A percentile compares a stretch with the other conserved stretches of the same genome.
These are phyloP conservation scores for Rhizoglyphus robini DNA, from an alignment of 1,140 invertebrate genomes.

Conservation along the genomic window DNA sequence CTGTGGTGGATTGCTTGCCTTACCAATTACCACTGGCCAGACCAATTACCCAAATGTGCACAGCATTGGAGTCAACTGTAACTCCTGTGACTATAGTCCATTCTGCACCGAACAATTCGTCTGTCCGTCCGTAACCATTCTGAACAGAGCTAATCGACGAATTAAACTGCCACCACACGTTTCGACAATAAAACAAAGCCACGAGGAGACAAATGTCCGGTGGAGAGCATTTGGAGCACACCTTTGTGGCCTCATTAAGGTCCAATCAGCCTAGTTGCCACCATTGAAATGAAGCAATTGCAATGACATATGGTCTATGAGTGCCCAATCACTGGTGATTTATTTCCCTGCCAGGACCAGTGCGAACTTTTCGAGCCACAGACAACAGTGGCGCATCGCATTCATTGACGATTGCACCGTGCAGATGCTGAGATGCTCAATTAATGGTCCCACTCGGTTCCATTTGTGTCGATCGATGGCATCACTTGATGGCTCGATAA, in stretches of 20 bases:
- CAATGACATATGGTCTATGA: slow-evolving; percentile 7
- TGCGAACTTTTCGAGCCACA: no score
- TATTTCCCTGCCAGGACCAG: neutral
- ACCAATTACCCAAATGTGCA: neutral
- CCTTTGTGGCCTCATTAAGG: neutral
- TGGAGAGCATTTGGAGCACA: neutral
- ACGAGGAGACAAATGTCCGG: neutral
- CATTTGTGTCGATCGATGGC: no score
- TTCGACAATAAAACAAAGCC: neutral
- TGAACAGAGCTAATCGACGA: neutral
- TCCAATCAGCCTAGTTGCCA: neutral
- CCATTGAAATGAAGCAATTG: neutral
- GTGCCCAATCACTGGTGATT: slow-evolving; percentile 1
- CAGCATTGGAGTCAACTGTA: neutral
- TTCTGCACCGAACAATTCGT: neutral
- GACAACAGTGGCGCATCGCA: no score
- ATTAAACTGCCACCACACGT: slow-evolving; percentile 1
- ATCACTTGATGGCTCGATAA: no score
- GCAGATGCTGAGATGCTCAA: no score
- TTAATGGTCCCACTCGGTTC: no score
- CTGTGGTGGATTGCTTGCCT: neutral
- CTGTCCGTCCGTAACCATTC: neutral
- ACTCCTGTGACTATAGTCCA: neutral
- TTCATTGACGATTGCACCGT: no score
- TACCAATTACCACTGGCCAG: neutral